These are phyloP conservation scores for Cenopis cana DNA, from an alignment of 2,888 invertebrate genomes.

Conservation along the genomic window DNA sequence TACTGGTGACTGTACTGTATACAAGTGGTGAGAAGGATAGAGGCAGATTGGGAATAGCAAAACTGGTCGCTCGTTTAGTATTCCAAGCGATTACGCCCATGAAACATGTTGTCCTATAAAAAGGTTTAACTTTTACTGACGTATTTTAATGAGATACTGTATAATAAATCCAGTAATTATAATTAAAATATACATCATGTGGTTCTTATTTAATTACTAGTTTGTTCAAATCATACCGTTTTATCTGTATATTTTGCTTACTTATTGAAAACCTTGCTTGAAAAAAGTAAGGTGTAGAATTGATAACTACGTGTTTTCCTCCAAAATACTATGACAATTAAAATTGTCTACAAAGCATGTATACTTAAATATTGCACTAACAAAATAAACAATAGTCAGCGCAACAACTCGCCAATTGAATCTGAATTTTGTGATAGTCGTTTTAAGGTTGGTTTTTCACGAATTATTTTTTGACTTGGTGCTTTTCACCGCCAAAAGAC, in stretches of 20 bases:
- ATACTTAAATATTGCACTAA: constrained; percentile 14
- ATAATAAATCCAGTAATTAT: not conserved
- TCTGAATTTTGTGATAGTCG: not conserved
- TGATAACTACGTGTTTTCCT: constrained; percentile 6
- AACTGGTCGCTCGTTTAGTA: constrained; percentile 1
- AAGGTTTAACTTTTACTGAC: constrained; percentile 5
- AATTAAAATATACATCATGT: not conserved
- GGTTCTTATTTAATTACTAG: not conserved
- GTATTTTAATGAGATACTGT: not conserved
- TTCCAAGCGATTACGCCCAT: constrained; percentile 6
- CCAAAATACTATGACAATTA: not conserved
- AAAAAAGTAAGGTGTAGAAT: not conserved
- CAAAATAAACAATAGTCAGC: constrained; percentile 5
- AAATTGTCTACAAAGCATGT: constrained; percentile 1
- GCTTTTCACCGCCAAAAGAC: constrained; percentile 7
- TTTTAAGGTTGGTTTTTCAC: not conserved
- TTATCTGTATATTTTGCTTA: not conserved
- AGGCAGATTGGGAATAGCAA: not conserved
- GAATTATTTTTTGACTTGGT: not conserved
- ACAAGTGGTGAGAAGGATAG: not conserved
- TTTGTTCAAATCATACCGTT: not conserved
- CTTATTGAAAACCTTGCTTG: not conserved
- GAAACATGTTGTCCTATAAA: constrained; percentile 11
- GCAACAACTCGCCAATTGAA: not conserved
- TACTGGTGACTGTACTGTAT: too few relatives aligned